Base-by-base conservation (phyloP, 2,797 vertebrate species). In the Etheostoma nigrum region DNA sequence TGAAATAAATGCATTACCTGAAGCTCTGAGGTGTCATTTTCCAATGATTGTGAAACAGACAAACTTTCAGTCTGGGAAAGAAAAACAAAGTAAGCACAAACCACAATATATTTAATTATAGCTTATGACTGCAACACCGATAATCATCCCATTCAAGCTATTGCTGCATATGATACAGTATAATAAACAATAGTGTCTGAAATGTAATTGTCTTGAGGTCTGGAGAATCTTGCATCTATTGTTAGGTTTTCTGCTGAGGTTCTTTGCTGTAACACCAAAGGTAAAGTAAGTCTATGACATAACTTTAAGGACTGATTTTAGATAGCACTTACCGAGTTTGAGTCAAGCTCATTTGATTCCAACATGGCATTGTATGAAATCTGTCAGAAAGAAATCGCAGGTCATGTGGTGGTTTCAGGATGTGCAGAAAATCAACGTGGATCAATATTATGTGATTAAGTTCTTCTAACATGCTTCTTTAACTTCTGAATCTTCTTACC, bases 271-370 rank as follows among this genome's bases (percentile, higher is more conserved):
- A 14, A 48, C 42, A 48, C 27, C 1, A 25, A n/a, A 9, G 63
- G 13, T 79, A 47, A 27, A 71, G 18, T 44, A 30, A 30, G 30
- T 6, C 30, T 30, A 15, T 23, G 12, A 73, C 64, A 10, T 1
- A 49, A 33, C 5, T 21, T 62, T 2, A 70, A 52, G 0, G 3
- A 67, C 1, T 13, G 1, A 52, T 25, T 60, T 80, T 9, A 48
- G 15, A 45, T 5, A 19, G 4, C 27, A 88, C 95, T 92, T 66
- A 95, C 95, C 45, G 83, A 82, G 86, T 94, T 93, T 23, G 86
- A 77, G 11, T 87, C 88, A 1, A 73, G 54, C 27, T 89, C 88
- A 23, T 55, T 87, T 36, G 88, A 86, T 42, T 91, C 86, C 74
- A 82, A 75, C 49, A 72, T 10, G 0, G 49, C 68, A 45, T 65